These are phyloP conservation scores for Dasyurus viverrinus DNA, from an alignment of 2,113 vertebrate species.

Conservation along the genomic window DNA sequence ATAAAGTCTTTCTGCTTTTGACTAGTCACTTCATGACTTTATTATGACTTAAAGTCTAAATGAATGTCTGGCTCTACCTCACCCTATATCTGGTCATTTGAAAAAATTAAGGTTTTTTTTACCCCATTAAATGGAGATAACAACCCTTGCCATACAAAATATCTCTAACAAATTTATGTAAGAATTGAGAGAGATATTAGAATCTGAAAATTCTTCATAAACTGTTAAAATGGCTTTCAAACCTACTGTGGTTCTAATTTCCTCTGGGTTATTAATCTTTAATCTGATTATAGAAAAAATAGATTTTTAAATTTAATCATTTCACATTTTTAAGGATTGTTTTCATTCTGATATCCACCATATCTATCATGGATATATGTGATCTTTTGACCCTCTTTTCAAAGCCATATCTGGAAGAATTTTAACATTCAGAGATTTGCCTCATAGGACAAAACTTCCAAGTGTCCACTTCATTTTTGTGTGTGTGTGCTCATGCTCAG, in stretches of 20 bases:
- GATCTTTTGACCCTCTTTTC: constrained; percentile 26
- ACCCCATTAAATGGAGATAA: background rate
- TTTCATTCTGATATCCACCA: constrained; percentile 35
- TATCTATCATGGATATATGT: constrained; percentile 54
- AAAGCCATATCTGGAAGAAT: constrained; percentile 53
- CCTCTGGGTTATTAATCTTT: constrained; percentile 9
- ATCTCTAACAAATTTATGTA: background rate
- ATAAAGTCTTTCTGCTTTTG: background rate
- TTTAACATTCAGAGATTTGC: background rate
- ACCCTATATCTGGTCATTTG: background rate
- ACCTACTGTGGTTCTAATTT: background rate
- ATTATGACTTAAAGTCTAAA: background rate
- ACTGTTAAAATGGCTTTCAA: background rate
- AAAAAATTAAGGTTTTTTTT: background rate
- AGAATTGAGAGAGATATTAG: background rate
- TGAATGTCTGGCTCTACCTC: background rate
- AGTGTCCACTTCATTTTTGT: fast-evolving
- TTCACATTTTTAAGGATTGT: too few species aligned
- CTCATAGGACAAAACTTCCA: background rate
- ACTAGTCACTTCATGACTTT: background rate
- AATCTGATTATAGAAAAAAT: too few species aligned
- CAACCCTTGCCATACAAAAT: background rate
- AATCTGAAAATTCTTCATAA: background rate
- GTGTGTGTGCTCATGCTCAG: background rate
- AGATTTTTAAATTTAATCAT: background rate